phyloP scores from a whole-genome alignment of 2,797 vertebrate species.

The Phyllotis vaccarum region DNA sequence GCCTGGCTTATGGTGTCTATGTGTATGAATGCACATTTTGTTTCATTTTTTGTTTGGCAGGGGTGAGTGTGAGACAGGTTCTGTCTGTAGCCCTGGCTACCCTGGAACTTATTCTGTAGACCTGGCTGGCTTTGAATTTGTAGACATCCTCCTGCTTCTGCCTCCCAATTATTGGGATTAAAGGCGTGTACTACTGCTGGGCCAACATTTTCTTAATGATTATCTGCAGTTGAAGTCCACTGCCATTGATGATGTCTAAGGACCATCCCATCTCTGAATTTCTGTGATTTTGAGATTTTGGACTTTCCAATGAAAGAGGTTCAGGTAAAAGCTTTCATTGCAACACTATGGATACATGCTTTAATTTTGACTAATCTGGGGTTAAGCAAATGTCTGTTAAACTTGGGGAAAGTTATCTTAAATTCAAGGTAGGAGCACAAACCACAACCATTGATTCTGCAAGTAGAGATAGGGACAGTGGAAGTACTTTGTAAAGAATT shows the following conservation, averaged over 20 bases:
- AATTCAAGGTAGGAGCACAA: constrained; percentile 48
- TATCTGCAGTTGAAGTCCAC: background rate
- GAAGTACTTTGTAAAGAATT: constrained; percentile 61
- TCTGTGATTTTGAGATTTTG: background rate
- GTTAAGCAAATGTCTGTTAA: constrained; percentile 47
- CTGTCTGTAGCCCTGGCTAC: background rate
- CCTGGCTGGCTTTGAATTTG: background rate
- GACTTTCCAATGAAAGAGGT: constrained; percentile 1
- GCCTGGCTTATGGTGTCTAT: background rate
- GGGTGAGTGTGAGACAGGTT: background rate
- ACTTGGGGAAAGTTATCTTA: constrained; percentile 34
- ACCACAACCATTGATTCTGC: background rate
- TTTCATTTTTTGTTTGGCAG: too few species aligned
- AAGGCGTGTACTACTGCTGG: background rate
- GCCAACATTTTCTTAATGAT: background rate
- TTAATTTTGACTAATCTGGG: constrained; percentile 57
- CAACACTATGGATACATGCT: background rate
- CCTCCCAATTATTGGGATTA: background rate
- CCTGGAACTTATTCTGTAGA: background rate
- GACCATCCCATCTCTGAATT: constrained; percentile 8
- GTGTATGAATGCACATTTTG: background rate
- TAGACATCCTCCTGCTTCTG: background rate
- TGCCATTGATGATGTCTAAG: background rate
- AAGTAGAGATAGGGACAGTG: constrained; percentile 53
- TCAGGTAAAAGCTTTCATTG: constrained; percentile 35